A percentile compares a stretch with the other conserved stretches of the same genome.
These are phyloP conservation scores for Pollimyrus isidori DNA, from an alignment of 2,113 vertebrate species.

Conservation along the genomic window DNA sequence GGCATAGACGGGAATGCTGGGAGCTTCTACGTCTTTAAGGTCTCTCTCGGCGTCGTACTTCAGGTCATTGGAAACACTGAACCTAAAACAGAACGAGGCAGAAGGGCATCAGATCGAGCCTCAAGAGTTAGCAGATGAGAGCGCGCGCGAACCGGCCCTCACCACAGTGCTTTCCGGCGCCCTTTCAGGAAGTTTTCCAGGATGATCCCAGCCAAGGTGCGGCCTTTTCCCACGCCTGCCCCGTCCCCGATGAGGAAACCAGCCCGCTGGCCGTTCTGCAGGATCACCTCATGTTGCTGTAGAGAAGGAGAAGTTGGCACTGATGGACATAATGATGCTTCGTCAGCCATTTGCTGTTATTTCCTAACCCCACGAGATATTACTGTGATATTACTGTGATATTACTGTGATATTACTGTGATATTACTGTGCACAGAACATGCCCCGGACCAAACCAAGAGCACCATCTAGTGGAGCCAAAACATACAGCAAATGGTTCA, in stretches of 20 bases:
- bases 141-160: slow-evolving; percentile 26
- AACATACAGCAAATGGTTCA: not conserved
- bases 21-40: slow-evolving; percentile 87
- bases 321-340: not conserved
- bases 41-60: slow-evolving; percentile 95
- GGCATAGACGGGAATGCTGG: slow-evolving; percentile 81
- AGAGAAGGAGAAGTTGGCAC: not conserved
- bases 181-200: slow-evolving; percentile 84
- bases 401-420: not conserved
- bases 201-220: slow-evolving; percentile 91
- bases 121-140: not conserved
- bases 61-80: slow-evolving; percentile 97
- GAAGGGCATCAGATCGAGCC: not conserved
- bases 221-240: slow-evolving; percentile 90
- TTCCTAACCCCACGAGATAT: not conserved
- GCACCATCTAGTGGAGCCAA: not conserved
- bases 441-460: not conserved
- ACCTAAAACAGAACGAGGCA: slow-evolving; percentile 60
- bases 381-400: not conserved
- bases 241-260: slow-evolving; percentile 95
- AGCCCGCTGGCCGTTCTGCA: slow-evolving; percentile 84
- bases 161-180: slow-evolving; percentile 91
- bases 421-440: not conserved
- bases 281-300: slow-evolving; percentile 95
- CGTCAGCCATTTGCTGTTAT: not conserved